phyloP scores from a whole-genome alignment of 2,888 invertebrate genomes.

The Diarsia rubi region DNA sequence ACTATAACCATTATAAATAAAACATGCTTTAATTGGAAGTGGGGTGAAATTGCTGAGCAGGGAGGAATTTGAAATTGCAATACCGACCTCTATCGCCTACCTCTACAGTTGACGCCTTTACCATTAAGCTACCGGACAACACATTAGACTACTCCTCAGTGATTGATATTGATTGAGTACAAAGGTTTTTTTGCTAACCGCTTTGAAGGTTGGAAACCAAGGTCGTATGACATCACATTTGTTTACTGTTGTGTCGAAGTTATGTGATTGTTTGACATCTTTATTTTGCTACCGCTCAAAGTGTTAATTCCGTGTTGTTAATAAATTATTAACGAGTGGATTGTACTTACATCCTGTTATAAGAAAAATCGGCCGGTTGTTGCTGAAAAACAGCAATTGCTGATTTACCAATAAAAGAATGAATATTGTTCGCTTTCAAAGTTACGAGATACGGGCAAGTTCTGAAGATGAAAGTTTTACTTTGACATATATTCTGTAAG shows the following conservation, averaged over 20 bases:
- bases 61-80: conserved; percentile 11
- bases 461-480: conserved; percentile 12
- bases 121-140: conserved; percentile 17
- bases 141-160: conserved; percentile 16
- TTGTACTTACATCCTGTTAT: background rate
- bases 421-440: background rate
- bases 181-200: conserved; percentile 34
- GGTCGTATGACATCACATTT: conserved; percentile 56
- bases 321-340: background rate
- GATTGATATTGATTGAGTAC: conserved; percentile 35
- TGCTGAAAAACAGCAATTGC: background rate
- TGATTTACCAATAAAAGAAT: conserved; percentile 3
- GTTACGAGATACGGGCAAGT: background rate
- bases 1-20: conserved; percentile 24
- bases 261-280: conserved; percentile 27
- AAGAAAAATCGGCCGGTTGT: background rate
- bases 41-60: background rate
- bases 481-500: conserved; percentile 15
- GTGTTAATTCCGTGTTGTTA: conserved; percentile 27
- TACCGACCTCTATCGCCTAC: conserved; percentile 2
- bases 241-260: conserved; percentile 23
- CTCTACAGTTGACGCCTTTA: conserved; percentile 3
- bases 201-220: conserved; percentile 50
- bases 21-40: conserved; percentile 8
- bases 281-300: conserved; percentile 18